These are phyloP conservation scores for Sphaerophoria taeniata DNA, from an alignment of 2,888 invertebrate genomes.

Conservation along the genomic window DNA sequence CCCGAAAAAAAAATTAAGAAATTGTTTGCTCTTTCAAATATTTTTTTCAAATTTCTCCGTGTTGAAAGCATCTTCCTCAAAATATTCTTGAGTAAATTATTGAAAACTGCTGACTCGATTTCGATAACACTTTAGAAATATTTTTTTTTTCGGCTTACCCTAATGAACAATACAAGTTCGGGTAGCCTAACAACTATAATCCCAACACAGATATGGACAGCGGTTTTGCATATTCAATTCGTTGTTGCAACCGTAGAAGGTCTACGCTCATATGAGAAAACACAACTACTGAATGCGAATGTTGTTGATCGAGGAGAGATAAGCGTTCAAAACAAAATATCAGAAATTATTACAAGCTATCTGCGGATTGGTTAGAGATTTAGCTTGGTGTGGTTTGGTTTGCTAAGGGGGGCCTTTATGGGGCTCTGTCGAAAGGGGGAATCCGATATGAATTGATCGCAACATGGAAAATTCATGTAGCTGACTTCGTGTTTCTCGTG, in stretches of 20 bases:
- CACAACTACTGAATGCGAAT: constrained; percentile 54
- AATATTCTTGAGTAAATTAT: no score
- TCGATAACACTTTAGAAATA: no score
- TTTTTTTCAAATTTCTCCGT: no score
- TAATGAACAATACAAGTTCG: constrained; percentile 42
- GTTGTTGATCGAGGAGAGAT: constrained; percentile 41
- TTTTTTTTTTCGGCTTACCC: no score
- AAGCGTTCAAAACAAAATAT: constrained; percentile 32
- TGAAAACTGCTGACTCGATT: no score
- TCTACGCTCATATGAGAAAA: constrained; percentile 32
- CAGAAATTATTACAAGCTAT: constrained; percentile 59
- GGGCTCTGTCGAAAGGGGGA: neutral
- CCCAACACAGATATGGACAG: constrained; percentile 24
- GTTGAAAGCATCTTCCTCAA: no score
- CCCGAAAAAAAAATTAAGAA: no score
- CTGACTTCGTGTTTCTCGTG: constrained; percentile 45
- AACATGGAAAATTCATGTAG: constrained; percentile 70
- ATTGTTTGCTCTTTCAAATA: no score
- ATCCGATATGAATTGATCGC: constrained; percentile 38
- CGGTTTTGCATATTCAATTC: constrained; percentile 72
- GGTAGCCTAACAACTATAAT: neutral
- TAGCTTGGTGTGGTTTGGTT: neutral
- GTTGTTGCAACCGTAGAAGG: constrained; percentile 45
- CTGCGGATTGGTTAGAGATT: constrained; percentile 65
- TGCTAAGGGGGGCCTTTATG: neutral